Conservation (phyloP, 2,888 invertebrate genomes). For the Odontocerum albicorne region DNA sequence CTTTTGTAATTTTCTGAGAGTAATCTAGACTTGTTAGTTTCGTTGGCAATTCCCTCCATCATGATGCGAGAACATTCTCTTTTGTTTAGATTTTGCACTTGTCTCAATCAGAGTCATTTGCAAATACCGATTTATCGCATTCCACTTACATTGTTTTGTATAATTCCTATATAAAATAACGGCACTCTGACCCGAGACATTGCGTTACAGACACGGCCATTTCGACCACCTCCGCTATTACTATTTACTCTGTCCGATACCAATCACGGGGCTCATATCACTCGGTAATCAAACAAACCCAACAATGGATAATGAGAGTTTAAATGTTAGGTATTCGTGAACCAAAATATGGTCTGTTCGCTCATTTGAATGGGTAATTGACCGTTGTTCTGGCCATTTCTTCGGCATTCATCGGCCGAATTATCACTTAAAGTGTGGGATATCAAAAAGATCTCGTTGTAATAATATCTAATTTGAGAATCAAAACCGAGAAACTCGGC, state of each 20-base stretch:
- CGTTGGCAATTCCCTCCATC: too few species aligned
- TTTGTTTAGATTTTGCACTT: too few species aligned
- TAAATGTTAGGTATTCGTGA: slow-evolving; percentile 20
- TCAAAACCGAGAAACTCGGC: too few species aligned
- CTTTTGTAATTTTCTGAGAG: too few species aligned
- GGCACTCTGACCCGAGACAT: background rate
- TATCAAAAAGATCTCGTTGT: background rate
- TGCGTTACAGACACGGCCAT: background rate
- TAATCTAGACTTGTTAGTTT: too few species aligned
- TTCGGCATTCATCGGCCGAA: slow-evolving; percentile 15
- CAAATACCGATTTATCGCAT: too few species aligned
- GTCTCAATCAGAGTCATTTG: too few species aligned
- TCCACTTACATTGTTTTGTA: too few species aligned
- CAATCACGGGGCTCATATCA: slow-evolving; percentile 16
- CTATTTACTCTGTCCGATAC: slow-evolving; percentile 13
- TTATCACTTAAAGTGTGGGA: slow-evolving; percentile 24
- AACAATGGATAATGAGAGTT: slow-evolving; percentile 31
- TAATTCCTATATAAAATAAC: too few species aligned
- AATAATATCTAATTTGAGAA: background rate
- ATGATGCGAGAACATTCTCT: too few species aligned
- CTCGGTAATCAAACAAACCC: slow-evolving; percentile 19
- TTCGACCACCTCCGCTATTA: background rate
- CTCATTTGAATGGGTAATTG: slow-evolving; percentile 32
- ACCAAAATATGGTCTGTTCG: background rate
- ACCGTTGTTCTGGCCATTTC: slow-evolving; percentile 23